Evolutionary conservation across 2,888 invertebrate species (phyloP).

Genomic region (Thyatira batis): DNA sequence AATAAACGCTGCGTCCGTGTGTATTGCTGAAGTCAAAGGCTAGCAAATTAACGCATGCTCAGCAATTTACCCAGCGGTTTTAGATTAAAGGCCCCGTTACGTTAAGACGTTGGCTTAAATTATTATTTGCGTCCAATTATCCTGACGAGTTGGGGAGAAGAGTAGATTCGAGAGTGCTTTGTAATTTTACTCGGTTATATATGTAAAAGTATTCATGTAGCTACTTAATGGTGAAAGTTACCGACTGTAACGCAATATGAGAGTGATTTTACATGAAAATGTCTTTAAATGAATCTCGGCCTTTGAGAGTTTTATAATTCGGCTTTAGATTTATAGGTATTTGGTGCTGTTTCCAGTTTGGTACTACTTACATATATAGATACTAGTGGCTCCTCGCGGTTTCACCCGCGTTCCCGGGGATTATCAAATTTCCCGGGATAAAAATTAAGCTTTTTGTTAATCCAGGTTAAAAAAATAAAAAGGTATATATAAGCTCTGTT

Average conservation of each 20-base stretch:
- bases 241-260: neutral
- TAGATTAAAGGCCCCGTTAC: constrained; percentile 28
- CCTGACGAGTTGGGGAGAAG: neutral
- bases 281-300: neutral
- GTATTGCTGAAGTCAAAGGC: constrained; percentile 27
- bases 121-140: constrained; percentile 6
- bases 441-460: too few species aligned
- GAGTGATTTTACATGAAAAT: neutral
- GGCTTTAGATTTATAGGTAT: too few species aligned
- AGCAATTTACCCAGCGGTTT: constrained; percentile 30
- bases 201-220: neutral
- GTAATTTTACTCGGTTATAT: neutral
- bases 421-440: too few species aligned
- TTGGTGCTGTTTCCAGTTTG: too few species aligned
- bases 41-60: constrained; percentile 33
- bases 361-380: too few species aligned
- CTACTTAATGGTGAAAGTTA: neutral
- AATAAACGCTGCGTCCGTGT: constrained; percentile 13
- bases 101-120: constrained; percentile 5
- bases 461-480: too few species aligned
- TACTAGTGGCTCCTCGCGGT: too few species aligned
- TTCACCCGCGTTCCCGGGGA: too few species aligned
- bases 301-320: too few species aligned
- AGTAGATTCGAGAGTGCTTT: neutral
- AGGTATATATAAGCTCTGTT: too few species aligned